These are phyloP conservation scores for Labeo rohita DNA, from an alignment of 2,113 vertebrate genomes.

Conservation along the genomic window DNA sequence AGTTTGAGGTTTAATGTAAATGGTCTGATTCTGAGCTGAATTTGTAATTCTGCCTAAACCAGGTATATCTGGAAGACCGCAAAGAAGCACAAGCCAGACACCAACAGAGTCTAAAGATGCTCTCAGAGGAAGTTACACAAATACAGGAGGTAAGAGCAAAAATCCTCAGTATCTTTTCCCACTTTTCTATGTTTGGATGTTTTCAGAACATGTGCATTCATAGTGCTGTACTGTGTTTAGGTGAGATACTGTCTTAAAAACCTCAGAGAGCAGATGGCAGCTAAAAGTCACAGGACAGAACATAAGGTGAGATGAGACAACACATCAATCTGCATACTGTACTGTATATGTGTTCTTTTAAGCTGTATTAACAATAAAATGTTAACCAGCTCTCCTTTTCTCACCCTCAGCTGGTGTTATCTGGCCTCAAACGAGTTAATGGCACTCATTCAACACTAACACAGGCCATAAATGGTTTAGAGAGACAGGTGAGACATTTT, in stretches of 20 bases:
- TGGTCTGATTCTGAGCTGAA: not conserved
- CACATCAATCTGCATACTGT: not conserved
- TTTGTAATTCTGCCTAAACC: not conserved
- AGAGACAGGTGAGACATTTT: conserved; percentile 48
- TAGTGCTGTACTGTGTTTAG: conserved; percentile 59
- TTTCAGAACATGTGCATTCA: conserved; percentile 8
- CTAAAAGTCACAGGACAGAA: conserved; percentile 66
- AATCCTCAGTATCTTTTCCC: not conserved
- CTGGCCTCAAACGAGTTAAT: conserved; percentile 57
- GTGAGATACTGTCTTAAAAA: conserved; percentile 80
- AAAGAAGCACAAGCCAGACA: conserved; percentile 78
- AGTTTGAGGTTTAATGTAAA: conserved; percentile 12
- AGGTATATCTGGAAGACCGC: conserved; percentile 86
- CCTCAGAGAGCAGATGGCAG: conserved; percentile 79
- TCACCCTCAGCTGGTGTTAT: conserved; percentile 55
- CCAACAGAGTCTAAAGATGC: conserved; percentile 82
- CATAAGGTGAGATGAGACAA: conserved; percentile 63
- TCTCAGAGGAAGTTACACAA: conserved; percentile 87
- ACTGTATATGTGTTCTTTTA: not conserved
- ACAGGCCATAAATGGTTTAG: conserved; percentile 48
- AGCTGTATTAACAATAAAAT: conserved; percentile 44
- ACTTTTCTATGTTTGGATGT: not conserved
- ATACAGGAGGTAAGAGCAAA: conserved; percentile 83
- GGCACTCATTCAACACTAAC: conserved; percentile 26
- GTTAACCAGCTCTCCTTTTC: conserved; percentile 9